These are phyloP conservation scores for Aelia acuminata DNA, from an alignment of 2,888 invertebrate genomes.

Conservation along the genomic window DNA sequence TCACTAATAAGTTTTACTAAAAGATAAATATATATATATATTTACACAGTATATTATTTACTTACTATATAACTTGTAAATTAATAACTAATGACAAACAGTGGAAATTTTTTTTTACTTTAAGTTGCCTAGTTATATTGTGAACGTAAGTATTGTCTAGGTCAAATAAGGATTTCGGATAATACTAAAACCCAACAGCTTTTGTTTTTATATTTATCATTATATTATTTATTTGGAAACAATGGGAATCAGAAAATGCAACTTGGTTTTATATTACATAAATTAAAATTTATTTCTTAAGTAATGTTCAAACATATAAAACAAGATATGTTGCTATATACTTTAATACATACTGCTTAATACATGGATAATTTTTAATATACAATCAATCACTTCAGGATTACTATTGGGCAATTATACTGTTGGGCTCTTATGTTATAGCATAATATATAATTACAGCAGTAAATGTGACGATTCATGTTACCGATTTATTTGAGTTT, in stretches of 20 bases:
- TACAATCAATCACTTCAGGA: slow-evolving; percentile 4
- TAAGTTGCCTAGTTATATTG: slow-evolving; percentile 34
- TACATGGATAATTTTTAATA: slow-evolving; percentile 51
- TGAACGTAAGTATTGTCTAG: slow-evolving; percentile 43
- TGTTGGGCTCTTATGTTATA: slow-evolving; percentile 54
- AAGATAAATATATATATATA: slow-evolving; percentile 47
- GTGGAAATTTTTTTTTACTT: slow-evolving; percentile 37
- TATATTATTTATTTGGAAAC: background rate
- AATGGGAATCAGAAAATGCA: slow-evolving; percentile 53
- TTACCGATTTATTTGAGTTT: slow-evolving; percentile 50
- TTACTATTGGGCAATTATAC: slow-evolving; percentile 47
- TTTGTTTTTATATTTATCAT: background rate
- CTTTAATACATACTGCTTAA: slow-evolving; percentile 55
- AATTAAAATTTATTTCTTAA: slow-evolving; percentile 60
- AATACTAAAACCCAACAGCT: slow-evolving; percentile 42
- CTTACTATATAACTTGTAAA: slow-evolving; percentile 35
- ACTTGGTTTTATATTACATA: slow-evolving; percentile 60
- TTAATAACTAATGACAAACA: slow-evolving; percentile 38
- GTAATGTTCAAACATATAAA: slow-evolving; percentile 60
- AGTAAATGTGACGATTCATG: slow-evolving; percentile 57
- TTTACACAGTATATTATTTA: slow-evolving; percentile 39
- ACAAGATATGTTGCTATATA: slow-evolving; percentile 60
- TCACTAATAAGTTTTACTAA: slow-evolving; percentile 38
- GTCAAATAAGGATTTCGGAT: slow-evolving; percentile 45
- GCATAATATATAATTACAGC: slow-evolving; percentile 46